Conservation (phyloP, 2,113 vertebrate species). For the Lepisosteus osseus region DNA sequence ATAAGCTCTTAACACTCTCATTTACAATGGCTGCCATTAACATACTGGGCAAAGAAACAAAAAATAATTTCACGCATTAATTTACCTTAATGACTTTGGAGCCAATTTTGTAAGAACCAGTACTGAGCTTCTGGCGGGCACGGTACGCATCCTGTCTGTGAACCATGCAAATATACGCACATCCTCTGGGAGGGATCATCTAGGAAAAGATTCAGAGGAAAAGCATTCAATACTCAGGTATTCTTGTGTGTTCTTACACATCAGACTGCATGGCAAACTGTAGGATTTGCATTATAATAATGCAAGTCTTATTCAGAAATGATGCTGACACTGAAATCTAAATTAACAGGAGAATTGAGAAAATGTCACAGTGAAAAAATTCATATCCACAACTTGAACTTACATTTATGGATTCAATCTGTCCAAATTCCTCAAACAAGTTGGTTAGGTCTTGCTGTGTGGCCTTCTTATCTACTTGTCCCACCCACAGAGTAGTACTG, state of each 20-base stretch:
- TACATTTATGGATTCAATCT: conserved; percentile 98
- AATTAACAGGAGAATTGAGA: too few relatives aligned
- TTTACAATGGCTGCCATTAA: too few relatives aligned
- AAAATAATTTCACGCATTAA: not conserved
- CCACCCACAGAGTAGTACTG: conserved; percentile 97
- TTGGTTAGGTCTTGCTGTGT: conserved; percentile 97
- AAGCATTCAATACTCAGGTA: too few relatives aligned
- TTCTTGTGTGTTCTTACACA: too few relatives aligned
- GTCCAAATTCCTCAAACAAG: conserved; percentile 97
- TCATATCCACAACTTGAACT: conserved; percentile 43
- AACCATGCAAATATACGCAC: conserved; percentile 98
- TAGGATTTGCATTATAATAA: too few relatives aligned
- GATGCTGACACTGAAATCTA: too few relatives aligned
- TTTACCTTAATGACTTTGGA: conserved; percentile 97
- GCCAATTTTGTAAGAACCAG: conserved; percentile 92
- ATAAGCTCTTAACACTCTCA: too few relatives aligned
- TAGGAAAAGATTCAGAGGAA: conserved; percentile 36
- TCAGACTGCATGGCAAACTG: too few relatives aligned
- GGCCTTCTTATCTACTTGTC: conserved; percentile 97
- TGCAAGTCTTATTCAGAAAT: too few relatives aligned
- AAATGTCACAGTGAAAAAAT: too few relatives aligned
- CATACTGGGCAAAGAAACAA: conserved; percentile 16
- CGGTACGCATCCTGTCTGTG: conserved; percentile 93
- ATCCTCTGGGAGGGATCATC: conserved; percentile 98
- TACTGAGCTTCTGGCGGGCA: conserved; percentile 93